Evolutionary conservation across 2,113 vertebrate genomes (phyloP).

Genomic region (Elachura formosa): DNA sequence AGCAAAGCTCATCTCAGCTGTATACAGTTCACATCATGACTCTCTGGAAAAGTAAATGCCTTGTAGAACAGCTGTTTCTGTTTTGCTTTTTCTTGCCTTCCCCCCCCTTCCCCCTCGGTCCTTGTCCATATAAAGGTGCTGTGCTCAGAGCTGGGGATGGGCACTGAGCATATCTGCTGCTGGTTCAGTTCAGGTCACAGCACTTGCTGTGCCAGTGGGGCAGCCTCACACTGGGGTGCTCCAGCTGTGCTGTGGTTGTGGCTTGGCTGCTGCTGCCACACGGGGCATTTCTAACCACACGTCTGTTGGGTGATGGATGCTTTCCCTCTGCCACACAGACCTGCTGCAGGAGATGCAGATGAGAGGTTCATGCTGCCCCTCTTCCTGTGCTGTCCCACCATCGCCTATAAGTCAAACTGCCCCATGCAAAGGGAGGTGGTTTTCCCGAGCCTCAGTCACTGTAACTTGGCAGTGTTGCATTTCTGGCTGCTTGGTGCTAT

Average conservation of each 20-base stretch:
- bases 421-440: not conserved
- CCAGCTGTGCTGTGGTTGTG: not conserved
- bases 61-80: not conserved
- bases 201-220: not conserved
- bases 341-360: not conserved
- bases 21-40: not conserved
- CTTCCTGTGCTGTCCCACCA: not conserved
- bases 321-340: not conserved
- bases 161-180: not conserved
- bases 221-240: not conserved
- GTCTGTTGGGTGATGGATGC: not conserved
- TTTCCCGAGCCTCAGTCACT: not conserved
- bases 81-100: not conserved
- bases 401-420: not conserved
- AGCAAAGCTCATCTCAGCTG: not conserved
- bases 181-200: not conserved
- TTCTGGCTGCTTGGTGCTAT: conserved; percentile 28
- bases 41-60: not conserved
- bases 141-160: not conserved
- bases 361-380: not conserved
- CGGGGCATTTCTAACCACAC: rapidly evolving
- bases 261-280: not conserved
- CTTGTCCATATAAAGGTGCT: not conserved
- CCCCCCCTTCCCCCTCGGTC: not conserved
- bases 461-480: not conserved